A percentile compares a stretch with the other conserved stretches of the same genome.
phyloP scores from a whole-genome alignment of 2,888 invertebrate genomes.

The Villa cingulata region DNA sequence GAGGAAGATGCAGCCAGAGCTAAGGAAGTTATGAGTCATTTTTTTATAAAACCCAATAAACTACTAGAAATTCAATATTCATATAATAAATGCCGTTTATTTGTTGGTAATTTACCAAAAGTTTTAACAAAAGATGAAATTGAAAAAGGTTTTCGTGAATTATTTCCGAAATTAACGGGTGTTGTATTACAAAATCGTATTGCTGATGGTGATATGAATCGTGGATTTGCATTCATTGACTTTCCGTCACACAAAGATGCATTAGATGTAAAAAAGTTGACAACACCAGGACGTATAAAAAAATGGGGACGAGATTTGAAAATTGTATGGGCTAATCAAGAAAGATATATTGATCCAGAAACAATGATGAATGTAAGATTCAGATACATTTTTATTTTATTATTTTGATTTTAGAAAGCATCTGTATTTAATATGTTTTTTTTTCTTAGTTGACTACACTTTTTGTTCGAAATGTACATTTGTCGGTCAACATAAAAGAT shows the following conservation, averaged over 20 bases:
- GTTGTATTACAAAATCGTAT: conserved; percentile 13
- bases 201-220: conserved; percentile 13
- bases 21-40: conserved; percentile 23
- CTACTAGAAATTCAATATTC: conserved; percentile 23
- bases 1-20: conserved; percentile 22
- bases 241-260: conserved; percentile 23
- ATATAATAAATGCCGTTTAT: conserved; percentile 24
- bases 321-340: conserved; percentile 26
- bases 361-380: conserved; percentile 4
- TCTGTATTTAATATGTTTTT: neutral
- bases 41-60: conserved; percentile 17
- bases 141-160: conserved; percentile 16
- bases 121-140: conserved; percentile 19
- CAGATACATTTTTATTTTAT: too few relatives aligned
- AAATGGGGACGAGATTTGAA: conserved; percentile 25
- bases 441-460: conserved; percentile 21
- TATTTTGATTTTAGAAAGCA: neutral
- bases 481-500: conserved; percentile 21
- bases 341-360: conserved; percentile 14
- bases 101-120: conserved; percentile 25
- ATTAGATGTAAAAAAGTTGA: conserved; percentile 22
- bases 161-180: conserved; percentile 21
- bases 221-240: conserved; percentile 24
- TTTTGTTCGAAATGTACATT: conserved; percentile 24
- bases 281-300: conserved; percentile 20